Evolutionary conservation across 2,888 invertebrate species (phyloP).

Genomic region (Synergus gifuensis): DNA sequence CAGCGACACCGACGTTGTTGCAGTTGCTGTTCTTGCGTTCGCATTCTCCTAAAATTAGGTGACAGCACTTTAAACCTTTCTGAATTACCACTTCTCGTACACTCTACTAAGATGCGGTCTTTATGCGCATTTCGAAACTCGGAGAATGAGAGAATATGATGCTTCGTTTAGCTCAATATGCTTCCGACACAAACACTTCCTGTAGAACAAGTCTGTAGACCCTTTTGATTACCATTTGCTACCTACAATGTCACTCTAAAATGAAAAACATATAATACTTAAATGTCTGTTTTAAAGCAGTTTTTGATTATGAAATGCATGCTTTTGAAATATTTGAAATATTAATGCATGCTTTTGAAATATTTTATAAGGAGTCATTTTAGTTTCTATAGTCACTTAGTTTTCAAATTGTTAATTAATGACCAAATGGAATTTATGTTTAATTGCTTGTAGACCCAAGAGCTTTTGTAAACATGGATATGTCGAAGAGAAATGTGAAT

Average conservation of each 20-base stretch:
- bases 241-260: background rate
- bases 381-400: background rate
- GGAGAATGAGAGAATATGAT: conserved; percentile 1
- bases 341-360: background rate
- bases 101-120: conserved; percentile 22
- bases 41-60: conserved; percentile 32
- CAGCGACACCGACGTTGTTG: conserved; percentile 36
- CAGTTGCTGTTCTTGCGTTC: background rate
- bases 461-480: background rate
- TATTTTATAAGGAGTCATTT: background rate
- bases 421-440: background rate
- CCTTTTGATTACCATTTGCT: background rate
- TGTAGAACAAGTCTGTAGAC: conserved; percentile 1
- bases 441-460: background rate
- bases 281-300: background rate
- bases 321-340: background rate
- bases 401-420: no score
- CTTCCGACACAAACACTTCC: conserved; percentile 18
- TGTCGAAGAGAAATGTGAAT: no score
- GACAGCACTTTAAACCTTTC: conserved; percentile 37
- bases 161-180: conserved; percentile 36
- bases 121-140: conserved; percentile 23
- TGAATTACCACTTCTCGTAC: conserved; percentile 13
- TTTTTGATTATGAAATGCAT: background rate
- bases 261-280: background rate